Conservation (phyloP, 2,113 vertebrate genomes). For the Ceratotherium simum region DNA sequence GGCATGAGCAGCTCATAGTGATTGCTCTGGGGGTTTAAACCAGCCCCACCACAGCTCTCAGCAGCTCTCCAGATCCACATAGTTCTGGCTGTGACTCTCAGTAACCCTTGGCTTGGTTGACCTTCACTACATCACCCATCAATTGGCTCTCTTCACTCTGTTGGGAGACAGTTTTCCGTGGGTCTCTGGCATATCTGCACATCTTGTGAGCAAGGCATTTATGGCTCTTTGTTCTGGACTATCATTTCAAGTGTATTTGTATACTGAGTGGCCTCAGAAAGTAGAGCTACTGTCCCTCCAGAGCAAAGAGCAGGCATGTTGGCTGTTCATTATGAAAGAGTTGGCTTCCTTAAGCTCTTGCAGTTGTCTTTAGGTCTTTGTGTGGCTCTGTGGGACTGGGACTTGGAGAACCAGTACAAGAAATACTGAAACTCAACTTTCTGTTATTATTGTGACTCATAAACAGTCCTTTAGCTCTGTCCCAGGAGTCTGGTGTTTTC, state of each 20-base stretch:
- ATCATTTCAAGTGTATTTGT: background rate
- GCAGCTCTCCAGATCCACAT: background rate
- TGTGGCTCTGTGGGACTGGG: background rate
- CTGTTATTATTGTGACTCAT: background rate
- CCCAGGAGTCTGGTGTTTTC: background rate
- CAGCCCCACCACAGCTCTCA: background rate
- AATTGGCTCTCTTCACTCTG: background rate
- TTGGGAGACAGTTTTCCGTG: background rate
- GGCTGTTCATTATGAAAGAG: background rate
- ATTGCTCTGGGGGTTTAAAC: background rate
- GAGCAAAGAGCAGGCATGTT: background rate
- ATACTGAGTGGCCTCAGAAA: background rate
- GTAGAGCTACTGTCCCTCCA: background rate
- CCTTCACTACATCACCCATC: fast-evolving
- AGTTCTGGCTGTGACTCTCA: background rate
- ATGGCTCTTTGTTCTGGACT: background rate
- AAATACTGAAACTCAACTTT: background rate
- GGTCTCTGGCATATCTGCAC: background rate
- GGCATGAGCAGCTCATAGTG: fast-evolving
- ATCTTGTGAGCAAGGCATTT: background rate
- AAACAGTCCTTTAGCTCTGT: background rate
- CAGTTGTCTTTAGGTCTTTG: background rate
- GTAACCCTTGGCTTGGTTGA: background rate
- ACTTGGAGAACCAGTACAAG: background rate
- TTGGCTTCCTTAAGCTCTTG: background rate